Evolutionary conservation across 2,888 invertebrate species (phyloP).

Genomic region (Troides helena): DNA sequence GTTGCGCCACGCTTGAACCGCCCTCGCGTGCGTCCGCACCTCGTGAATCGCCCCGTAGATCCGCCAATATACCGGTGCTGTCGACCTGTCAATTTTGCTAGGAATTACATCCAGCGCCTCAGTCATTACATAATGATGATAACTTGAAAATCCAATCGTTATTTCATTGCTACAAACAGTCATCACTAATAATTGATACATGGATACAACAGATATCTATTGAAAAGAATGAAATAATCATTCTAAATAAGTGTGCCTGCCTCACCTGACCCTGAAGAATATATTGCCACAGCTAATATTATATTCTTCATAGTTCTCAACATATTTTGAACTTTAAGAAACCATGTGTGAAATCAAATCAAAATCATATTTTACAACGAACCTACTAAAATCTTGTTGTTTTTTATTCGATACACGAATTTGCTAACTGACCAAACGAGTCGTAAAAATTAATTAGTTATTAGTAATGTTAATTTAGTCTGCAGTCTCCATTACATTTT

Average conservation of each 20-base stretch:
- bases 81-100: constrained; percentile 6
- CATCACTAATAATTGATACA: not conserved
- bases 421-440: constrained; percentile 64
- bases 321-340: not conserved
- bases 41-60: constrained; percentile 57
- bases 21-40: constrained; percentile 65
- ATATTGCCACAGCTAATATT: too few relatives aligned
- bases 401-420: constrained; percentile 56
- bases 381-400: not conserved
- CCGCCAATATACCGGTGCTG: constrained; percentile 43
- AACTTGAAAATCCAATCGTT: not conserved
- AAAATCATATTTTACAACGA: not conserved
- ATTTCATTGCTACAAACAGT: not conserved
- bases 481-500: constrained; percentile 44
- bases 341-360: not conserved
- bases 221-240: not conserved
- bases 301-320: not conserved
- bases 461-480: constrained; percentile 51
- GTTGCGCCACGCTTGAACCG: not conserved
- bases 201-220: not conserved
- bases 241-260: too few relatives aligned
- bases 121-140: not conserved
- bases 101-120: constrained; percentile 9
- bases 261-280: too few relatives aligned
- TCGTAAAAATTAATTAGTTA: constrained; percentile 68